Percentiles rank a stretch among this genome's conserved stretches.
phyloP scores from a whole-genome alignment of 2,113 vertebrate genomes.

The Calypte anna region DNA sequence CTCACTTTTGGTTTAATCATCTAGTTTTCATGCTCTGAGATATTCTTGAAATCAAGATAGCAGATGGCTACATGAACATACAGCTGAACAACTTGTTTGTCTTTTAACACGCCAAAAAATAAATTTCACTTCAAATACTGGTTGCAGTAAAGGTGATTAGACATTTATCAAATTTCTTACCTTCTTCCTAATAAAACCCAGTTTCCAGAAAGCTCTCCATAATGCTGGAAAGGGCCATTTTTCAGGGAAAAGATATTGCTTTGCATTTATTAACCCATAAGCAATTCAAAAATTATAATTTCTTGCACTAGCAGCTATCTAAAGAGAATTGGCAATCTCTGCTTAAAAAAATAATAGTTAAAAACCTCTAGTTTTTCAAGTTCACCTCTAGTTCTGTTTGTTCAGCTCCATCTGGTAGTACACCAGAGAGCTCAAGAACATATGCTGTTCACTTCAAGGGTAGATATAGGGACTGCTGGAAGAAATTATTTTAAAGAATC shows the following conservation, averaged over 20 bases:
- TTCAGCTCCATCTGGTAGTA: not conserved
- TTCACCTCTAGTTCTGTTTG: conserved; percentile 18
- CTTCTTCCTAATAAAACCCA: not conserved
- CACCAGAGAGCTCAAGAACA: not conserved
- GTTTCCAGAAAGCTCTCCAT: not conserved
- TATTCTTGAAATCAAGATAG: not conserved
- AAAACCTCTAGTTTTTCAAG: not conserved
- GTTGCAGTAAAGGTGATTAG: not conserved
- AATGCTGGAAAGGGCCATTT: not conserved
- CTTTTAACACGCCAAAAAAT: not conserved
- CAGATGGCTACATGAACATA: not conserved
- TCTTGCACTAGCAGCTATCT: not conserved
- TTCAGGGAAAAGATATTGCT: not conserved
- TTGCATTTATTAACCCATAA: not conserved
- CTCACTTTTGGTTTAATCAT: not conserved
- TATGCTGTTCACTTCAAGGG: not conserved
- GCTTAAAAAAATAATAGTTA: not conserved
- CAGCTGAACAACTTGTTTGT: not conserved
- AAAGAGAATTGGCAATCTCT: not conserved
- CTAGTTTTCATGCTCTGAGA: not conserved
- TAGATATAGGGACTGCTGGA: not conserved
- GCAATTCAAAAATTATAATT: not conserved
- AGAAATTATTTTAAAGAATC: not conserved
- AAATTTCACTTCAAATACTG: not conserved
- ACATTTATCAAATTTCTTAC: not conserved